phyloP scores from a whole-genome alignment of 1,140 invertebrate species.

The Mesaphorura yosii region DNA sequence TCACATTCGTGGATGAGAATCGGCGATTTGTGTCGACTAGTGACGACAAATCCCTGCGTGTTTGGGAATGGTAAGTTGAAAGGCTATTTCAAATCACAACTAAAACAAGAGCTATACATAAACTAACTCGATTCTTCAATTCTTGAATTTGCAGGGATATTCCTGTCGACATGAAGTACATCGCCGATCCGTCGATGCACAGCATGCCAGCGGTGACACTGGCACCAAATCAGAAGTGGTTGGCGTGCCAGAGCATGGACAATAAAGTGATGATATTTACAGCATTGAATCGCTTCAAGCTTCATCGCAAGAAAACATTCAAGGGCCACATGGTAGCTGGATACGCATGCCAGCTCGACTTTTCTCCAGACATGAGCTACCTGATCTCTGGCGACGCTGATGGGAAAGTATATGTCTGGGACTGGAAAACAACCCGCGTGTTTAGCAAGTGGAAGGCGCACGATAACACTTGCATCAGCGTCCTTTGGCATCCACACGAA shows the following conservation, averaged over 20 bases:
- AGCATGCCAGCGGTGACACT: constrained; percentile 93
- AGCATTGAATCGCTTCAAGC: constrained; percentile 89
- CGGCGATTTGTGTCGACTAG: constrained; percentile 94
- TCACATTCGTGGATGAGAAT: constrained; percentile 98
- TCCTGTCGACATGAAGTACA: constrained; percentile 99
- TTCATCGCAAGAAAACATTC: constrained; percentile 96
- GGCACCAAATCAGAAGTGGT: constrained; percentile 95
- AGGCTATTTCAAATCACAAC: no score
- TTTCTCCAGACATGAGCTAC: constrained; percentile 99
- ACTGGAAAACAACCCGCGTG: constrained; percentile 97
- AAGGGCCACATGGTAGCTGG: constrained; percentile 98
- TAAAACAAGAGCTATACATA: neutral
- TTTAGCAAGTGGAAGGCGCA: constrained; percentile 99
- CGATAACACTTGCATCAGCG: constrained; percentile 88
- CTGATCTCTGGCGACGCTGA: constrained; percentile 98
- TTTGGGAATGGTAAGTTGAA: constrained; percentile 98
- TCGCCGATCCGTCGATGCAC: constrained; percentile 99
- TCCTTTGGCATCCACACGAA: constrained; percentile 98
- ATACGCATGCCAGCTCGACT: constrained; percentile 94
- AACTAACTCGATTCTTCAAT: constrained; percentile 15
- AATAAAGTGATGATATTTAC: constrained; percentile 98
- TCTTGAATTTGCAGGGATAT: constrained; percentile 63
- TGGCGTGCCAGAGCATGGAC: constrained; percentile 98
- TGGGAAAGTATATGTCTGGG: constrained; percentile 97
- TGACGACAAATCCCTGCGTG: constrained; percentile 95